phyloP scores from a whole-genome alignment of 2,888 invertebrate genomes.

The Oxytorus armatus region DNA sequence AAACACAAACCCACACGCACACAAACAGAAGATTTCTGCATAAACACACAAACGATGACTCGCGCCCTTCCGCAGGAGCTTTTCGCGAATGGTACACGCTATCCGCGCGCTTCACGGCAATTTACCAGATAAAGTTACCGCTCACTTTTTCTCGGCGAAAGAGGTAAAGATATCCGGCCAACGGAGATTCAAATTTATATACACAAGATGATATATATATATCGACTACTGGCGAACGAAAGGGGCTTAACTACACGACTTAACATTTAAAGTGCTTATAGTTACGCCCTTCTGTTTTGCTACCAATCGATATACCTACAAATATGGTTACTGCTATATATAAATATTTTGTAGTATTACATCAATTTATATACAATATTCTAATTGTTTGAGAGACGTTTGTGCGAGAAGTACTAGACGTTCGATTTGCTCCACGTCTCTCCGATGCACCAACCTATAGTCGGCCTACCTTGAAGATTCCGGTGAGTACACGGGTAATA shows the following conservation, averaged over 20 bases:
- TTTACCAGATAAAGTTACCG: constrained; percentile 63
- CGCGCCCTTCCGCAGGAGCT: constrained; percentile 15
- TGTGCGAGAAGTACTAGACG: too few species aligned
- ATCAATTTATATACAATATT: too few species aligned
- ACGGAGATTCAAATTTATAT: constrained; percentile 23
- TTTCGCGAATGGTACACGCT: constrained; percentile 40
- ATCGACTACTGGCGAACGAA: neutral
- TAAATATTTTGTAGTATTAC: too few species aligned
- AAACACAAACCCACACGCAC: constrained; percentile 16
- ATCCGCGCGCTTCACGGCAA: constrained; percentile 59
- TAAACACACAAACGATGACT: neutral
- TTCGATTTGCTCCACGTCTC: too few species aligned
- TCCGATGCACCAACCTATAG: too few species aligned
- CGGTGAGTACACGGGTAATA: too few species aligned
- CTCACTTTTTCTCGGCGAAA: constrained; percentile 45
- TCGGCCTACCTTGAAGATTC: too few species aligned
- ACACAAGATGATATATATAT: neutral
- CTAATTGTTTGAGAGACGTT: too few species aligned
- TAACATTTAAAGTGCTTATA: neutral
- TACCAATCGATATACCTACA: neutral
- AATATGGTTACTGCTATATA: neutral
- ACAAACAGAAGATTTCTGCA: constrained; percentile 4
- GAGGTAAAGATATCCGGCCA: constrained; percentile 55
- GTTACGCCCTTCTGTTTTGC: neutral
- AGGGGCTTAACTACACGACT: constrained; percentile 4